Conservation (phyloP, 1,140 invertebrate genomes). For the Temnothorax nylanderi region DNA sequence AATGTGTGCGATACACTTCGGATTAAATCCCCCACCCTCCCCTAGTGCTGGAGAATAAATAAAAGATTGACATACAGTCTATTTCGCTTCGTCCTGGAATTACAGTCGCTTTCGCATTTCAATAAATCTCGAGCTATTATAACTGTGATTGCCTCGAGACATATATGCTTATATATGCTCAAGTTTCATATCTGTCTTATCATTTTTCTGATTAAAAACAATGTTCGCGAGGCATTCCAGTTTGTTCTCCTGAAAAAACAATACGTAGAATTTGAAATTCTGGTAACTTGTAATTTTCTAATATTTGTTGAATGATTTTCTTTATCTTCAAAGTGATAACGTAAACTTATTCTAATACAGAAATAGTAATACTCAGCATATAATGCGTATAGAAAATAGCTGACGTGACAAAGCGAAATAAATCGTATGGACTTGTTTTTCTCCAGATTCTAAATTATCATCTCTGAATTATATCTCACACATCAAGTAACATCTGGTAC, state of each 20-base stretch:
- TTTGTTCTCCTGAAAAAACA: background rate
- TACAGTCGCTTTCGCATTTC: background rate
- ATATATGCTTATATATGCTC: background rate
- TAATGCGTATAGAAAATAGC: background rate
- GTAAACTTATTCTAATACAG: background rate
- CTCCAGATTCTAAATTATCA: background rate
- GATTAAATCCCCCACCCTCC: background rate
- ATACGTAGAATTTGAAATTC: background rate
- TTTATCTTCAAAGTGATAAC: background rate
- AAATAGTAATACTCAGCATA: background rate
- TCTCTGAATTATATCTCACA: background rate
- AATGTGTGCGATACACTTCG: constrained; percentile 1
- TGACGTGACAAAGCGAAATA: background rate
- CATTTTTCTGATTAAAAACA: background rate
- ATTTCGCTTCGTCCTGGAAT: background rate
- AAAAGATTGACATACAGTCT: background rate
- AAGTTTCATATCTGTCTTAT: background rate
- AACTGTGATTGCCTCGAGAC: background rate
- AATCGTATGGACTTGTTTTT: background rate
- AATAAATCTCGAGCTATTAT: background rate
- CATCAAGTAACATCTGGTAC: background rate
- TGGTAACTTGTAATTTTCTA: background rate
- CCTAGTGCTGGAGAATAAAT: background rate
- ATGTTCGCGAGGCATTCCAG: background rate
- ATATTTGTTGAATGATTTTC: background rate